These are phyloP conservation scores for Carassius carassius DNA, from an alignment of 2,113 vertebrate genomes.

Conservation along the genomic window DNA sequence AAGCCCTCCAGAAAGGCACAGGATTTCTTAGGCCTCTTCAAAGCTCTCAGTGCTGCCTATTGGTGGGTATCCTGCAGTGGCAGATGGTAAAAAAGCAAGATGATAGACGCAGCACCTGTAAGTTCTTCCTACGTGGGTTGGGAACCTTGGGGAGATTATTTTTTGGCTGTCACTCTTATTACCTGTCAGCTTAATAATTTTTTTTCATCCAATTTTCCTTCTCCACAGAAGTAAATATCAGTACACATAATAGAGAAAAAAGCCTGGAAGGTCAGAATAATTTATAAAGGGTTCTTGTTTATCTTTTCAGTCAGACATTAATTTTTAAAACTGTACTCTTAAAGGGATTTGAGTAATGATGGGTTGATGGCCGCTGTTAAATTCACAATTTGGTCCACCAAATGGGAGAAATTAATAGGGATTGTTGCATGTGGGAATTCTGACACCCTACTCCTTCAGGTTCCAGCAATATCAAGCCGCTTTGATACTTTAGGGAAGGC, in stretches of 20 bases:
- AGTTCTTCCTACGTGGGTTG: constrained; percentile 5
- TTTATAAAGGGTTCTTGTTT: not conserved
- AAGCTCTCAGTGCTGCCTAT: constrained; percentile 28
- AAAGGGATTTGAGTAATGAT: not conserved
- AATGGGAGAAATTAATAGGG: constrained; percentile 2
- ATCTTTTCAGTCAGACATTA: not conserved
- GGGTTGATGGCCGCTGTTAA: not conserved
- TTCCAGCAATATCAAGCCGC: not conserved
- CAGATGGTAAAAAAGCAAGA: not conserved
- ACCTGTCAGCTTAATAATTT: constrained; percentile 14
- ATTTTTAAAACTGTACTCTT: constrained; percentile 16
- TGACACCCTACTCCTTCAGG: not conserved
- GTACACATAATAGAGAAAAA: not conserved
- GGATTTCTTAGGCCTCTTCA: constrained; percentile 25
- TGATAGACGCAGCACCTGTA: constrained; percentile 38
- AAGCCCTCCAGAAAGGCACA: constrained; percentile 32
- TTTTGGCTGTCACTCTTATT: constrained; percentile 32
- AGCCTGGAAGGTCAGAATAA: not conserved
- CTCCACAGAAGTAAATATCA: constrained; percentile 4
- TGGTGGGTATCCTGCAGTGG: constrained; percentile 23
- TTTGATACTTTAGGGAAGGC: not conserved
- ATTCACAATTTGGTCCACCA: not conserved
- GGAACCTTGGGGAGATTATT: constrained; percentile 9
- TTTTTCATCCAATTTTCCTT: constrained; percentile 39
- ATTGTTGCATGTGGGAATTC: constrained; percentile 31